Percentiles rank a stretch among this genome's conserved stretches.
Evolutionary conservation across 2,113 vertebrate genomes (phyloP).

Genomic region (Oreotrochilus melanogaster): DNA sequence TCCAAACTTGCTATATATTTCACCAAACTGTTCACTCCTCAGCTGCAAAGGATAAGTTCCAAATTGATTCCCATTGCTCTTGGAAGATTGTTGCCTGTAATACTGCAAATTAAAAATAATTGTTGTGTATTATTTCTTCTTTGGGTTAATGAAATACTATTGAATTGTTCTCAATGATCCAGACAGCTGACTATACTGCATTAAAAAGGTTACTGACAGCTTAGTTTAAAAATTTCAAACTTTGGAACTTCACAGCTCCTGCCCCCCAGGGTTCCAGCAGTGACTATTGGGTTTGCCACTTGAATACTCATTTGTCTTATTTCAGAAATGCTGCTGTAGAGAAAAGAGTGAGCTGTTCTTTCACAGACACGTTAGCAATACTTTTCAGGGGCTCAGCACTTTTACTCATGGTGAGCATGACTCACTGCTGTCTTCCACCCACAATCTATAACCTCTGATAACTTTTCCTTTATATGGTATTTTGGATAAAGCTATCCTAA

Average conservation of each 20-base stretch:
- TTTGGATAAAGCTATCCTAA: conserved; percentile 12
- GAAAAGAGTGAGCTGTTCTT: neutral
- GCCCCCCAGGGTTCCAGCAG: neutral
- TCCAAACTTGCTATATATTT: neutral
- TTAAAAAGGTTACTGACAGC: neutral
- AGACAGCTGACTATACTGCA: neutral
- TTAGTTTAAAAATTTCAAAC: neutral
- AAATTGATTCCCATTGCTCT: neutral
- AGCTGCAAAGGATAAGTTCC: neutral
- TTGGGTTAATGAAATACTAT: neutral
- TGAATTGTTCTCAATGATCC: neutral
- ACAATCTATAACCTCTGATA: conserved; percentile 17
- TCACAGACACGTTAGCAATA: neutral
- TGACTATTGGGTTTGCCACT: neutral
- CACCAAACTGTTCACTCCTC: neutral
- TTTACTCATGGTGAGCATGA: conserved; percentile 14
- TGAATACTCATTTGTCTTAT: neutral
- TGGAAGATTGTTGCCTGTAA: neutral
- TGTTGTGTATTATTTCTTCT: neutral
- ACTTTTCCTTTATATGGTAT: conserved; percentile 56
- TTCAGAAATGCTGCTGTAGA: neutral
- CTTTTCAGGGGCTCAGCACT: conserved; percentile 37
- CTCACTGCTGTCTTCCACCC: conserved; percentile 37
- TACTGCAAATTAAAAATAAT: neutral
- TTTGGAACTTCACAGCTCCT: neutral